Conservation (phyloP, 2,888 invertebrate genomes). For the Drosophila engyochracea region DNA sequence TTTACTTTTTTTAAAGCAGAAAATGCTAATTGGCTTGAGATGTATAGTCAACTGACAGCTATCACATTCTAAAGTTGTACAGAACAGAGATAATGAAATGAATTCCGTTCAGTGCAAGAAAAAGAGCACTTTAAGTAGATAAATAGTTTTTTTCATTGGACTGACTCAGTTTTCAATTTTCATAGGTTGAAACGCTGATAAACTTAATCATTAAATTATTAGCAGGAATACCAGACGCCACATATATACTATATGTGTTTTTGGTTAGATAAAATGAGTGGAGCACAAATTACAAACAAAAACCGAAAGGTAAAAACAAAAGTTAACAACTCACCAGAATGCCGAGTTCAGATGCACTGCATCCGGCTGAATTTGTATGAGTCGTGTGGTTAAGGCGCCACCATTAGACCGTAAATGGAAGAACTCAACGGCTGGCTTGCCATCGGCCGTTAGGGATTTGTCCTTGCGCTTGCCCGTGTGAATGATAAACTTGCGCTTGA, state of each 20-base stretch:
- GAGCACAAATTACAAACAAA: background rate
- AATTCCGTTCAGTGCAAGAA: background rate
- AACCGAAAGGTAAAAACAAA: background rate
- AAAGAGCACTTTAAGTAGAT: background rate
- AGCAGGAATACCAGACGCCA: background rate
- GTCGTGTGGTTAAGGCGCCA: slow-evolving; percentile 95
- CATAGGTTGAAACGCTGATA: background rate
- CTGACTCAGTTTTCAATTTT: background rate
- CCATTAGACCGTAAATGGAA: slow-evolving; percentile 98
- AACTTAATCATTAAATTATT: background rate
- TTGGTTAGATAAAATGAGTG: background rate
- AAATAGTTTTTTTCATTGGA: background rate
- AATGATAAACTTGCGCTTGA: slow-evolving; percentile 97
- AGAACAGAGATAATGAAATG: background rate
- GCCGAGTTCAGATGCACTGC: slow-evolving; percentile 95
- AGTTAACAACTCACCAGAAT: slow-evolving; percentile 91
- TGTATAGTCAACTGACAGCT: too few relatives aligned
- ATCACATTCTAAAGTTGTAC: too few relatives aligned
- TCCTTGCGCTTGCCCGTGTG: slow-evolving; percentile 93
- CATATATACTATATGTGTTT: too few relatives aligned
- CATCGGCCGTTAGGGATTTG: slow-evolving; percentile 82
- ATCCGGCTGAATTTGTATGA: slow-evolving; percentile 95
- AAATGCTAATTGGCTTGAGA: too few relatives aligned
- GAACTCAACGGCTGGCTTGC: slow-evolving; percentile 91
- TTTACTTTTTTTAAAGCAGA: background rate